Conservation (phyloP, 1,140 invertebrate genomes). For the Epicauta chinensis region DNA sequence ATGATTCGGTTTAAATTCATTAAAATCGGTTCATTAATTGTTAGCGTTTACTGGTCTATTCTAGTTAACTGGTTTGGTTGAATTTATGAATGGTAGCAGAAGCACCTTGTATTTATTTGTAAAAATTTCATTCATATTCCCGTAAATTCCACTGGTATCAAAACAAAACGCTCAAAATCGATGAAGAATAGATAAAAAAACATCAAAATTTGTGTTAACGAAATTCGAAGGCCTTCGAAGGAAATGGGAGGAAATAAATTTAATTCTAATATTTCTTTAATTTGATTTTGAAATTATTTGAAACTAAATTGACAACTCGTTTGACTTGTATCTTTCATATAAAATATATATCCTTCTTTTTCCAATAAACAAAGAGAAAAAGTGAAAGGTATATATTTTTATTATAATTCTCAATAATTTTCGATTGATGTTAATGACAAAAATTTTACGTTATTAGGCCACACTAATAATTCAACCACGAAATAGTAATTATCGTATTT, state of each 20-base stretch:
- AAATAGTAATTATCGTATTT: no score
- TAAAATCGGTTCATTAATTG: not conserved
- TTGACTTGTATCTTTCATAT: not conserved
- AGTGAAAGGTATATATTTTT: slow-evolving; percentile 16
- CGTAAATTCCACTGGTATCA: slow-evolving; percentile 20
- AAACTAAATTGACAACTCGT: not conserved
- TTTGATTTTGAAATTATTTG: not conserved
- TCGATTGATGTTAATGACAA: not conserved
- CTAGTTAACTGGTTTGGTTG: slow-evolving; percentile 18
- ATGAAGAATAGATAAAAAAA: no score
- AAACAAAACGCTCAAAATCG: no score
- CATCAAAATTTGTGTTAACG: no score
- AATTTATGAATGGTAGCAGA: slow-evolving; percentile 29
- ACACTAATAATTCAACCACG: not conserved
- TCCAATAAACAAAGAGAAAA: slow-evolving; percentile 14
- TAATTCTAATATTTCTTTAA: not conserved
- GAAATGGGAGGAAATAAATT: not conserved
- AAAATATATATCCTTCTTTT: slow-evolving; percentile 3
- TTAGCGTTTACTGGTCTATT: slow-evolving; percentile 2
- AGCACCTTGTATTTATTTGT: slow-evolving; percentile 21
- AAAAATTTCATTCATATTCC: slow-evolving; percentile 32
- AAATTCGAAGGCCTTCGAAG: no score
- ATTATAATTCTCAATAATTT: slow-evolving; percentile 1
- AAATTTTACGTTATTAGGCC: not conserved
- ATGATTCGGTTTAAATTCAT: not conserved